Evolutionary conservation across 2,888 invertebrate species (phyloP).

Genomic region (Labia minor): DNA sequence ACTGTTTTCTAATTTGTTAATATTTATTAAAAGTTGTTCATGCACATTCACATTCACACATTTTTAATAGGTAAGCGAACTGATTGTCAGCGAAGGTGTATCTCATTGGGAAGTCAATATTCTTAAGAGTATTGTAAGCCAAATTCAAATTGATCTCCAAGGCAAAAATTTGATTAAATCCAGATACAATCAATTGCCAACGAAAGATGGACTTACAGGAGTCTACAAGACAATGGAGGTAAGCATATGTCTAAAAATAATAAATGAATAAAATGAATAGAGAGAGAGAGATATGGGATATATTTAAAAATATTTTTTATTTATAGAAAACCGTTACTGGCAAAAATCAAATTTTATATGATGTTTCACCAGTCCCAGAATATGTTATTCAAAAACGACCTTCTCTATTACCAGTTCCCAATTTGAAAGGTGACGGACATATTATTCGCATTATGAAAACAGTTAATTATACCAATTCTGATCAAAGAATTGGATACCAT

Average conservation of each 20-base stretch:
- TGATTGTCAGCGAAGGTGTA: constrained; percentile 44
- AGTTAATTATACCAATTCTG: constrained; percentile 52
- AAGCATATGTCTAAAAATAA: background rate
- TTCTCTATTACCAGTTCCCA: constrained; percentile 40
- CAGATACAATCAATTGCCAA: constrained; percentile 36
- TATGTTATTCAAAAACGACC: constrained; percentile 46
- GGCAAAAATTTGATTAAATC: constrained; percentile 44
- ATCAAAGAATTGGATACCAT: constrained; percentile 51
- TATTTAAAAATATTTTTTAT: background rate
- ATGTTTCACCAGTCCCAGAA: constrained; percentile 48
- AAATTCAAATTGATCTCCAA: constrained; percentile 57
- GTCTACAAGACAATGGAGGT: constrained; percentile 56
- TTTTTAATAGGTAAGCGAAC: constrained; percentile 41
- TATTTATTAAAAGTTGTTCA: constrained; percentile 13
- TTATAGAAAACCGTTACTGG: constrained; percentile 39
- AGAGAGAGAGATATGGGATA: background rate
- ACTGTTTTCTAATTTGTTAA: background rate
- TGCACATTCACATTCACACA: too few relatives aligned
- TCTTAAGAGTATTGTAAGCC: constrained; percentile 55
- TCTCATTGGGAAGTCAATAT: constrained; percentile 55
- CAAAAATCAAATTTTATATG: constrained; percentile 58
- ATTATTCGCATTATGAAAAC: constrained; percentile 54
- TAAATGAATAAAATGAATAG: too few relatives aligned
- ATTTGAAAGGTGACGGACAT: constrained; percentile 36
- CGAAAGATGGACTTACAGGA: constrained; percentile 40